A percentile compares a stretch with the other conserved stretches of the same genome.
phyloP scores from a whole-genome alignment of 1,140 invertebrate genomes.

The Drosophila nigrodunni region DNA sequence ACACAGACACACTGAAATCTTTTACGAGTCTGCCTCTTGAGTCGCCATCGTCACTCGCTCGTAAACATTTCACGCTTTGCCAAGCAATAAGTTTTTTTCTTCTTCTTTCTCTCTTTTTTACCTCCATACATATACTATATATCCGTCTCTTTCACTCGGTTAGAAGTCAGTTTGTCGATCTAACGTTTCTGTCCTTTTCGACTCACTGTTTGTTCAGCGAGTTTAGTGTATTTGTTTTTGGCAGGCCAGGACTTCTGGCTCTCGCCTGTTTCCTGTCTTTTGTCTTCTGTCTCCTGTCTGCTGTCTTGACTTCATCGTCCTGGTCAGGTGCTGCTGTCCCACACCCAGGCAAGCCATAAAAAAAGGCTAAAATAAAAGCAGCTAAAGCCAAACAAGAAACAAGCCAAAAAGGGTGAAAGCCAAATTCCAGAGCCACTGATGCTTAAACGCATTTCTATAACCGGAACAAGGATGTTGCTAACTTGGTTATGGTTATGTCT shows the following conservation, averaged over 20 bases:
- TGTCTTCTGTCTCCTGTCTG: slow-evolving; percentile 28
- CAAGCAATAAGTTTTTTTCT: slow-evolving; percentile 69
- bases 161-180: slow-evolving; percentile 24
- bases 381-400: slow-evolving; percentile 1
- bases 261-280: slow-evolving; percentile 14
- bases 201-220: slow-evolving; percentile 63
- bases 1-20: slow-evolving; percentile 44
- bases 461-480: slow-evolving; percentile 73
- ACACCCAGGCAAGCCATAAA: background rate
- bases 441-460: slow-evolving; percentile 77
- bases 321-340: slow-evolving; percentile 30
- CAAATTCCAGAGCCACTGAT: slow-evolving; percentile 60
- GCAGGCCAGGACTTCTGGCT: slow-evolving; percentile 48
- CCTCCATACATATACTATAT: slow-evolving; percentile 20
- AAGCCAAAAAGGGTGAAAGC: slow-evolving; percentile 53
- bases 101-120: slow-evolving; percentile 25
- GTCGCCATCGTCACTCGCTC: slow-evolving; percentile 79
- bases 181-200: slow-evolving; percentile 6
- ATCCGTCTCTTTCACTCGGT: slow-evolving; percentile 14
- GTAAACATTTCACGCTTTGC: slow-evolving; percentile 82
- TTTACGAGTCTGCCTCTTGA: slow-evolving; percentile 64
- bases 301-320: slow-evolving; percentile 39
- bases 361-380: background rate
- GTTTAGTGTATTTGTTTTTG: slow-evolving; percentile 76
- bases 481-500: slow-evolving; percentile 71